Evolutionary conservation across 2,113 vertebrate species (phyloP).

Genomic region (Sakesphorus luctuosus): DNA sequence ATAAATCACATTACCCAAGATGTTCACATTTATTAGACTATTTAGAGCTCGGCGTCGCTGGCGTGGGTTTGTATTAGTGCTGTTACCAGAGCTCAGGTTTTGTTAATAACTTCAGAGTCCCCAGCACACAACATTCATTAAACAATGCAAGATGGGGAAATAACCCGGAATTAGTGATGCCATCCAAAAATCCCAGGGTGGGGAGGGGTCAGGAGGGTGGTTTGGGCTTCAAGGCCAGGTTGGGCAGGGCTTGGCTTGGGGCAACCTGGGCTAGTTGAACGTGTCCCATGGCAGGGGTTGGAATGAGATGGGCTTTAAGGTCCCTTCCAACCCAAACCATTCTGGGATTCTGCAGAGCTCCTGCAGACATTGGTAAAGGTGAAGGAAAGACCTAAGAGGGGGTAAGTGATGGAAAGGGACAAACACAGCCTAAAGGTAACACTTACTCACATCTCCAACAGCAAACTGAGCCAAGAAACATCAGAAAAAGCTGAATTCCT

Average conservation of each 20-base stretch:
- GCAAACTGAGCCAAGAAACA: not conserved
- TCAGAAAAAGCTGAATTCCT: not conserved
- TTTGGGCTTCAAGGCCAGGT: not conserved
- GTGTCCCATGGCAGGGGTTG: not conserved
- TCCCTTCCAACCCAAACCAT: not conserved
- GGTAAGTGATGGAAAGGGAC: not conserved
- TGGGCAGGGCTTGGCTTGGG: not conserved
- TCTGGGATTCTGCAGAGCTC: not conserved
- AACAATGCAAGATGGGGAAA: not conserved
- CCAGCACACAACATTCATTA: not conserved
- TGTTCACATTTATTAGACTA: conserved; percentile 70
- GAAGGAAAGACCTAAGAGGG: not conserved
- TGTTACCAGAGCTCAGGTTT: not conserved
- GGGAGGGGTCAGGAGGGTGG: not conserved
- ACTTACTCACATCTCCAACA: not conserved
- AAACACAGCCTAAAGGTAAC: not conserved
- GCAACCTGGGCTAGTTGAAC: not conserved
- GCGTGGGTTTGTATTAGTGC: not conserved
- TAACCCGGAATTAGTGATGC: not conserved
- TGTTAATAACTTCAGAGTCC: not conserved
- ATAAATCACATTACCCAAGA: conserved; percentile 64
- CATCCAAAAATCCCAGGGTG: not conserved
- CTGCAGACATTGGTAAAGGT: not conserved
- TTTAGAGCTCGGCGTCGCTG: conserved; percentile 49
- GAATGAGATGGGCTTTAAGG: not conserved